A percentile compares a stretch with the other conserved stretches of the same genome.
Conservation (phyloP, 2,113 vertebrate species). For the Pachypanchax playfairii region DNA sequence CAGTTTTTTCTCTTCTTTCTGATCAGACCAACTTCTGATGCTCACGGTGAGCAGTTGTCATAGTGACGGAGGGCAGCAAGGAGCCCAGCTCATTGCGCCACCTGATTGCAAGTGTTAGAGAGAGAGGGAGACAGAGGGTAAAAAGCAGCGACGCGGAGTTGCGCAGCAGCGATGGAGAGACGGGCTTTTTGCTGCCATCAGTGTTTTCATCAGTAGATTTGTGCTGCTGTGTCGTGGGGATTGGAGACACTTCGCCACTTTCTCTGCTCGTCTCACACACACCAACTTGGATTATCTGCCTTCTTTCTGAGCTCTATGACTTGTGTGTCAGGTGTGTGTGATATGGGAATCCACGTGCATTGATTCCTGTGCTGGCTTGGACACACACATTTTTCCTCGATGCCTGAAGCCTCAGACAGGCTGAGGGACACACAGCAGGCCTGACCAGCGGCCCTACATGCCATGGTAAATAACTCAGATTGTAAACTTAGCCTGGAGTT, state of each 20-base stretch:
- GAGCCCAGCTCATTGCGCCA: conserved; percentile 62
- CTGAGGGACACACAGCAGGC: conserved; percentile 54
- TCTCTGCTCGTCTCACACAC: conserved; percentile 24
- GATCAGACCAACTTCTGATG: conserved; percentile 59
- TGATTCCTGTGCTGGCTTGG: conserved; percentile 41
- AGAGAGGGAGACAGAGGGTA: conserved; percentile 39
- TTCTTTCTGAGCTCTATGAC: conserved; percentile 29
- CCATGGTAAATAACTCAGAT: conserved; percentile 73
- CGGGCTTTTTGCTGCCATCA: conserved; percentile 65
- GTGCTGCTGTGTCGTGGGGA: conserved; percentile 41
- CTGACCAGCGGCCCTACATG: conserved; percentile 61
- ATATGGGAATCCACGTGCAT: conserved; percentile 36
- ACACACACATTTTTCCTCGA: conserved; percentile 43
- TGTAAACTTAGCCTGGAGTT: conserved; percentile 18
- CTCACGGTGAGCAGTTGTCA: conserved; percentile 78
- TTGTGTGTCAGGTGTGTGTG: conserved; percentile 57
- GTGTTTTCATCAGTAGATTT: conserved; percentile 66
- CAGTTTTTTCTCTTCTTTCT: conserved; percentile 56
- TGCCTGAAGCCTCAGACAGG: conserved; percentile 53
- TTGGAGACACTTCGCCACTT: conserved; percentile 46
- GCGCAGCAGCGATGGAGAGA: conserved; percentile 65
- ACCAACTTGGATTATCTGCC: conserved; percentile 37
- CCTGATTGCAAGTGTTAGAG: conserved; percentile 61
- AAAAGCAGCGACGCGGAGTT: conserved; percentile 62
- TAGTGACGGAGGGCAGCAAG: conserved; percentile 76